Evolutionary conservation across 2,888 invertebrate genomes (phyloP).

Genomic region (Hesperia comma): DNA sequence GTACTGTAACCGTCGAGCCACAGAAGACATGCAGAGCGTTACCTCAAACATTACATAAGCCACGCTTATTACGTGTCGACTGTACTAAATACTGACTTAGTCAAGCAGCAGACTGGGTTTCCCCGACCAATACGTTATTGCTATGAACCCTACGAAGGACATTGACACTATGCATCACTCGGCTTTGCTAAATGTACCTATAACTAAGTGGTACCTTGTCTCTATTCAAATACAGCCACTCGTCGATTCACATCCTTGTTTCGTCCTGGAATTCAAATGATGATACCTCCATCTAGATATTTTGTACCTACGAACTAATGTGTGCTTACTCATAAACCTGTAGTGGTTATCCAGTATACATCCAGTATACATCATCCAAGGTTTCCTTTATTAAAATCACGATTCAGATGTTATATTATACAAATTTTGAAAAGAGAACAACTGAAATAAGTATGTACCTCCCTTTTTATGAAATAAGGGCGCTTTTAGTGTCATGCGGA

Average conservation of each 20-base stretch:
- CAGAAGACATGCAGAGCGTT: background rate
- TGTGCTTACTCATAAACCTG: background rate
- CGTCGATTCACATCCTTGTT: slow-evolving; percentile 68
- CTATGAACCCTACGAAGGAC: slow-evolving; percentile 46
- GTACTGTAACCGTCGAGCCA: background rate
- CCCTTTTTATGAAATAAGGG: no score
- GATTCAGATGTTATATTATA: no score
- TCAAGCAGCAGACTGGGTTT: slow-evolving; percentile 14
- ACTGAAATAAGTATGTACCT: no score
- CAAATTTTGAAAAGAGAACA: no score
- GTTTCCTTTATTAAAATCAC: no score
- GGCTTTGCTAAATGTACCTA: slow-evolving; percentile 74
- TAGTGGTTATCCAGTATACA: no score
- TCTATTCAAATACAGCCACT: slow-evolving; percentile 42
- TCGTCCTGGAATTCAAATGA: slow-evolving; percentile 62
- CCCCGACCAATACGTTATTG: slow-evolving; percentile 14
- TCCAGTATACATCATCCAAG: no score
- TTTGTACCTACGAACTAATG: background rate
- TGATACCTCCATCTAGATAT: slow-evolving; percentile 22
- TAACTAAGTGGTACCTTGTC: slow-evolving; percentile 57
- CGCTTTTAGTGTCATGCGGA: no score
- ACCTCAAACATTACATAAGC: slow-evolving; percentile 13
- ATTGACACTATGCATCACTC: slow-evolving; percentile 60
- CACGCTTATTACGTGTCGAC: slow-evolving; percentile 3
- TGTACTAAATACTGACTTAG: background rate